Base-by-base conservation (phyloP, 2,888 invertebrate species). In the Andrena trimmerana region DNA sequence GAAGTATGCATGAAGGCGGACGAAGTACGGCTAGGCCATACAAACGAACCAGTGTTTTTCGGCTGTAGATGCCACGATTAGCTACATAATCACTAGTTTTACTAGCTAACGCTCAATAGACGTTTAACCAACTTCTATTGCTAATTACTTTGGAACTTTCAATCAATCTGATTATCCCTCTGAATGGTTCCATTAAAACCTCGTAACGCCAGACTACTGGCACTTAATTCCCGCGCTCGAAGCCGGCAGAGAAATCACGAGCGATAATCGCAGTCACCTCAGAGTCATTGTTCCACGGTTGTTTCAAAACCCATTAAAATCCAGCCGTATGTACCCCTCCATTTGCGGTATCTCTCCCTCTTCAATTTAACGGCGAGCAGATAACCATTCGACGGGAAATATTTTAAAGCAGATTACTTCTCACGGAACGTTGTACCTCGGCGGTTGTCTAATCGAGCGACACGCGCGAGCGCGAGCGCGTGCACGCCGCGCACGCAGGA, bases 11-110 rank as follows among this genome's bases (percentile, higher is more conserved):
- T 20, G 10, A 10, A 27, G 13, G 48, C 16, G 48, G 10, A 48
- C 31, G 42, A 29, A 67, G 16, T 2, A 31, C 31, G 16, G 31
- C 13, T n/a, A 27, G 2, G 33, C n/a, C 27, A 8, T 0, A 8
- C 54, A 24, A 31, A n/a, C 24, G 7, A 29, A n/a, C 54, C 54
- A 31, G 20, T 20, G 52, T n/a, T 69, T 13, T 16, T 57, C 48
- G 13, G 24, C 27, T 6, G 20, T 48, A 20, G 60, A 31, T n/a
- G 20, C n/a, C 50, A 1, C 33, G 63, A 36, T 24, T 48, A 77
- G 52, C 70, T 73, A 62, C 76, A 76, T 81, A 85, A 85, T 85
- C 78, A 72, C 67, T 83, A 83, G 81, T 78, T 83, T 73, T 71
- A 67, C 72, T 78, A 62, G 57, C 83, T 69, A 74, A 79, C 81